These are phyloP conservation scores for Pagrus major DNA, from an alignment of 2,113 vertebrate genomes.

Conservation along the genomic window DNA sequence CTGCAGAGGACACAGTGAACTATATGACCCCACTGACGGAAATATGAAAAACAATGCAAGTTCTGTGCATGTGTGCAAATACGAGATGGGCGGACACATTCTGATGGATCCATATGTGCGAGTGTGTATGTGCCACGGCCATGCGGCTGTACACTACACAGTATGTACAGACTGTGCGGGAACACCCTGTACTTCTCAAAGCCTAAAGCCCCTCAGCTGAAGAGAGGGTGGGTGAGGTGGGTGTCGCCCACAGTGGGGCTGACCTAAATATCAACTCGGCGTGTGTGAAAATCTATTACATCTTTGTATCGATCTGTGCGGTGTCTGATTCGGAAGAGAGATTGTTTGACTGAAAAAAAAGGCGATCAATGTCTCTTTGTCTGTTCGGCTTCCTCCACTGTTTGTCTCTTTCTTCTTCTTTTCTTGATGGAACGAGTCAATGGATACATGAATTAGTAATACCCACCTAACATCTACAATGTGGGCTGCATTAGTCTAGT, in stretches of 20 bases:
- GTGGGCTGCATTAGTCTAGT: neutral
- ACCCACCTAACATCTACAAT: neutral
- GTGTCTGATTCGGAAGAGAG: neutral
- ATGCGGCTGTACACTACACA: neutral
- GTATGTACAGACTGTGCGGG: conserved; percentile 42
- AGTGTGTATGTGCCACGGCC: neutral
- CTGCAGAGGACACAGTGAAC: neutral
- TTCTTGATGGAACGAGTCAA: neutral
- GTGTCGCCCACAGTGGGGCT: conserved; percentile 15
- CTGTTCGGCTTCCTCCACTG: neutral
- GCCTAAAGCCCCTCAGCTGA: conserved; percentile 41
- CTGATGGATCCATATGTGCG: neutral
- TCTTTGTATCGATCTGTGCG: neutral
- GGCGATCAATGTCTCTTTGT: neutral
- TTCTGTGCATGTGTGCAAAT: neutral
- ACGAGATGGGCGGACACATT: neutral
- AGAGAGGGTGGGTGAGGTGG: neutral
- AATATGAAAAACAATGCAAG: conserved; percentile 25
- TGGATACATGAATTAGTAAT: neutral
- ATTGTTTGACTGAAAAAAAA: neutral
- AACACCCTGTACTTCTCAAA: conserved; percentile 59
- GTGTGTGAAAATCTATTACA: neutral
- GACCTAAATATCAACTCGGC: conserved; percentile 64
- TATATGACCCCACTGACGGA: neutral
- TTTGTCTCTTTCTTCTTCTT: neutral